Evolutionary conservation across 2,888 invertebrate species (phyloP), one percentile per base, ranked within the genome.

Genomic region (Hemistola chrysoprasaria): DNA sequence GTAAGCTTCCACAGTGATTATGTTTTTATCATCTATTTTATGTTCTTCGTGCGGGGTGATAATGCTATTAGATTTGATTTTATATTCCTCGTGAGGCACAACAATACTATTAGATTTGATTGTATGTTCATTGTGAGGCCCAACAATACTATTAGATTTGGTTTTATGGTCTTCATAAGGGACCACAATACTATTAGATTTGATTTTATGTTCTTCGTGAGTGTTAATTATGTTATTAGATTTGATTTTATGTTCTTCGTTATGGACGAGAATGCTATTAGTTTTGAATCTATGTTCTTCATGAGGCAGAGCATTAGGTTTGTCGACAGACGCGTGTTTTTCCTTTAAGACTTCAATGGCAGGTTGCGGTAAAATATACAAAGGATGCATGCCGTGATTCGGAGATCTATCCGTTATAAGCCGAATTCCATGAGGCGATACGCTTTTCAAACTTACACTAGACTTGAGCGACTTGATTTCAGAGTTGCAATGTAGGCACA

Each of bases 401-500:
- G 65, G 54, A 7, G 67, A 65, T 62, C 77, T 79, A 23, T 85
- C 82, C 52, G 78, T 83, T 4, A 77, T 56, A 16, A 80, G 53
- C 54, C 75, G 78, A n/a, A 82, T 61, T 7, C 58, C 75, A 51
- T 74, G 83, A 30, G 78, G 86, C 3, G 84, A 84, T 22, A 57
- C 61, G 53, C 86, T 87, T 60, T 82, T 75, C 34, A 81, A 69
- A 53, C 84, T 90, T 41, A 85, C 49, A 33, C 78, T 82, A 1
- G 86, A 88, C 54, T 79, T 72, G 22, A 75, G 40, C 4, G 89
- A 82, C 47, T 81, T 87, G 1, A 85, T 68, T 62, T 92, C 92
- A 33, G 90, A 84, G 62, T 93, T 92, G 59, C 93, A 93, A 50
- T 90, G 90, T 40, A 92, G 71, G 57, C 93, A 93, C 1, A 92